Evolutionary conservation across 2,797 vertebrate species (phyloP).

Genomic region (Myiotriccus ornatus): DNA sequence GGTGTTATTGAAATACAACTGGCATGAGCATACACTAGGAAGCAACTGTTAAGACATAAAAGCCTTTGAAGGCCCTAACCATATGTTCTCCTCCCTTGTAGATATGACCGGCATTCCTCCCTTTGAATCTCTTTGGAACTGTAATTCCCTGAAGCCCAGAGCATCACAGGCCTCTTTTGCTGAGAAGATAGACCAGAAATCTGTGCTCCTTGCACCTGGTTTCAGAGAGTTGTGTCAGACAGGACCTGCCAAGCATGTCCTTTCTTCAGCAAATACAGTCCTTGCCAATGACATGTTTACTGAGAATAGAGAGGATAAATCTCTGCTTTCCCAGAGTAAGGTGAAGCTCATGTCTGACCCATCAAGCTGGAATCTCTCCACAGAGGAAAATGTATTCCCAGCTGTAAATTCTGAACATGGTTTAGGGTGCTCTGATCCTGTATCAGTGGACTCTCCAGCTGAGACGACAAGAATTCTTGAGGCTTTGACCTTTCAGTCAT

Average conservation of each 20-base stretch:
- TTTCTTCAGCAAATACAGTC: constrained; percentile 24
- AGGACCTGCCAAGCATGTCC: not conserved
- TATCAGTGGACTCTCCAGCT: not conserved
- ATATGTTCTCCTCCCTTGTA: not conserved
- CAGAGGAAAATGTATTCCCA: not conserved
- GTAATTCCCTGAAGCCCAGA: constrained; percentile 38
- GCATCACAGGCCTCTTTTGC: not conserved
- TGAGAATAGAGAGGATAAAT: not conserved
- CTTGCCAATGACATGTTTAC: constrained; percentile 4
- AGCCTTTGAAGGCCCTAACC: not conserved
- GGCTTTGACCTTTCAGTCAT: constrained; percentile 5
- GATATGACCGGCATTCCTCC: constrained; percentile 46
- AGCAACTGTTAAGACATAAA: not conserved
- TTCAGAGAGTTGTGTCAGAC: constrained; percentile 6
- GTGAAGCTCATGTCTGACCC: constrained; percentile 20
- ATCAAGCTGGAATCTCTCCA: constrained; percentile 8
- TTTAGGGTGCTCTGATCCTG: not conserved
- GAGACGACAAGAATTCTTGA: constrained; percentile 21
- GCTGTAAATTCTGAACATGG: not conserved
- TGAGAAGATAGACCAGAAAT: constrained; percentile 31
- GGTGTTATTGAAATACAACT: not conserved
- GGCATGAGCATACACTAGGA: not conserved
- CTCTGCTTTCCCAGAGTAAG: constrained; percentile 11
- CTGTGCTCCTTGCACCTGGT: constrained; percentile 9
- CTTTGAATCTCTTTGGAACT: constrained; percentile 45